Evolutionary conservation across 92 coral and sea anemone genomes (phyloP).

Genomic region (Montipora capitata): DNA sequence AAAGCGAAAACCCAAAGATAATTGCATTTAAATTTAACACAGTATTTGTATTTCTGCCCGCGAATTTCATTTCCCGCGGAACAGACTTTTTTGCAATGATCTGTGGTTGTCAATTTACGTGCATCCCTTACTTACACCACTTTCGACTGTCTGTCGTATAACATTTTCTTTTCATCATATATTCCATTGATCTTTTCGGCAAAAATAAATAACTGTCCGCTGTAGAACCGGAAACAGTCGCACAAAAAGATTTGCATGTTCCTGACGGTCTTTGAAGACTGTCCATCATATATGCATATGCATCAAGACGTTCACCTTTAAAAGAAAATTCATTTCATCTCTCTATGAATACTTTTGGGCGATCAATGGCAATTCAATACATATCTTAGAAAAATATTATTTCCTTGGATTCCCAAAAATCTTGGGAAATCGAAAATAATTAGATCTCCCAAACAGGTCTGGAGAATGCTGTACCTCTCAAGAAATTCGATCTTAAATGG

Average conservation of each 20-base stretch:
- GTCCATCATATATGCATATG: neutral
- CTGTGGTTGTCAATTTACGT: conserved; percentile 13
- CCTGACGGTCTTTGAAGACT: neutral
- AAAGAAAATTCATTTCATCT: neutral
- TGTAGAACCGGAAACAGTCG: conserved; percentile 49
- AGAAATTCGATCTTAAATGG: conserved; percentile 27
- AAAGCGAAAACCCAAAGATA: neutral
- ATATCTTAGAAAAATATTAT: neutral
- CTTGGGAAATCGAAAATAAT: conserved; percentile 21
- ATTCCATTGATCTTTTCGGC: conserved; percentile 39
- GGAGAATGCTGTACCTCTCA: neutral
- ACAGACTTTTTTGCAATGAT: neutral
- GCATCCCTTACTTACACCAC: conserved; percentile 3
- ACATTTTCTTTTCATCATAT: conserved; percentile 16
- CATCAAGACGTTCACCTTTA: neutral
- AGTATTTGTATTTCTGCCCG: neutral
- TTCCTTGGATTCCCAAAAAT: conserved; percentile 4
- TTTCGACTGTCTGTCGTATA: conserved; percentile 26
- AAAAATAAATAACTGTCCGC: conserved; percentile 33
- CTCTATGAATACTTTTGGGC: neutral
- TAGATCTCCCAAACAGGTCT: conserved; percentile 27
- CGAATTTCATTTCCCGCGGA: conserved; percentile 43
- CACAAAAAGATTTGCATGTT: conserved; percentile 33
- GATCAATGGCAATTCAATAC: neutral
- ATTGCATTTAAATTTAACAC: neutral